phyloP scores from a whole-genome alignment of 2,797 vertebrate species.

The Spinus pinus region DNA sequence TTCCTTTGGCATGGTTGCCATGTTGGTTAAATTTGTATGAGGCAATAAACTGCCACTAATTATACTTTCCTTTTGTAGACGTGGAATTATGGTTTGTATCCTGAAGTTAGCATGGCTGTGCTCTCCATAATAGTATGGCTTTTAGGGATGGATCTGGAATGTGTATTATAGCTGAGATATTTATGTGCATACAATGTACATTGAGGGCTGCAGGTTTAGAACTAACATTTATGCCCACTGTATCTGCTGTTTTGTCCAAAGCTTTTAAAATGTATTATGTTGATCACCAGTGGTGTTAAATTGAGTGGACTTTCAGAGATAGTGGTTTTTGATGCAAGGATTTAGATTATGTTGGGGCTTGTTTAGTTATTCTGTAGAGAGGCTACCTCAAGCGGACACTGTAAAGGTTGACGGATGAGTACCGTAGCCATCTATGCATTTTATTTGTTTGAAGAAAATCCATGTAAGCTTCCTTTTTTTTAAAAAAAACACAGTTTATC shows the following conservation, averaged over 20 bases:
- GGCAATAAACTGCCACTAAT: conserved; percentile 87
- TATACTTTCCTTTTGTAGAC: conserved; percentile 78
- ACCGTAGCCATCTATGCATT: conserved; percentile 67
- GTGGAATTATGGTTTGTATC: conserved; percentile 80
- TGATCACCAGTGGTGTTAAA: conserved; percentile 66
- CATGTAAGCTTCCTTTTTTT: conserved; percentile 56
- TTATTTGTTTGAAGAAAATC: conserved; percentile 49
- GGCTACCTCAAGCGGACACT: conserved; percentile 77
- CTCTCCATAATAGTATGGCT: conserved; percentile 72
- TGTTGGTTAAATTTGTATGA: conserved; percentile 86
- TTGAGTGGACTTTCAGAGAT: conserved; percentile 58
- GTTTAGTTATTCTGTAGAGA: conserved; percentile 69
- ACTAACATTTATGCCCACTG: conserved; percentile 67
- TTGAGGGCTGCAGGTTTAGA: conserved; percentile 68
- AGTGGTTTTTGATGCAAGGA: conserved; percentile 53
- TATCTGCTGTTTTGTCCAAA: conserved; percentile 70
- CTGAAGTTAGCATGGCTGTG: conserved; percentile 77
- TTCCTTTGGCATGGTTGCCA: conserved; percentile 84
- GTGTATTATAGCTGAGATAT: conserved; percentile 73
- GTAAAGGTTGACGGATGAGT: conserved; percentile 63
- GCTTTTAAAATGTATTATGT: conserved; percentile 66
- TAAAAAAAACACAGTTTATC: conserved; percentile 22
- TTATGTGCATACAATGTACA: conserved; percentile 68
- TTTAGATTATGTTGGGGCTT: conserved; percentile 64
- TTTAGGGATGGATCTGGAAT: conserved; percentile 71